Conservation (phyloP, 2,888 invertebrate genomes). For the Acanthosepion lycidas region DNA sequence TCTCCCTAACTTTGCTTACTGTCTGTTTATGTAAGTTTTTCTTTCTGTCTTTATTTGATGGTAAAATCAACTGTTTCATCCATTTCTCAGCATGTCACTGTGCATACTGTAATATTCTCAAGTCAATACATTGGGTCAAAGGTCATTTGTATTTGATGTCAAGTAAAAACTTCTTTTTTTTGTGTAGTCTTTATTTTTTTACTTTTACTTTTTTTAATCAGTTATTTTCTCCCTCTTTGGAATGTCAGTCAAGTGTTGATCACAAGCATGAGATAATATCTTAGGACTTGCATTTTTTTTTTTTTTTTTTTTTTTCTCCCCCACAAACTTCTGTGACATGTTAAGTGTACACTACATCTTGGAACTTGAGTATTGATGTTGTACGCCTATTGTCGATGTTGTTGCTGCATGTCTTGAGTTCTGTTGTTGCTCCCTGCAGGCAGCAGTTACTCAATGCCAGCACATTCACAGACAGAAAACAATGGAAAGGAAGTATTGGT, state of each 20-base stretch:
- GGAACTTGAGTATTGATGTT: background rate
- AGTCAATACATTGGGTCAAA: background rate
- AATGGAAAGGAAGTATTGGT: slow-evolving; percentile 46
- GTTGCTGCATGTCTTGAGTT: slow-evolving; percentile 40
- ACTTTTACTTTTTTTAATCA: background rate
- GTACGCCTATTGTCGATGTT: background rate
- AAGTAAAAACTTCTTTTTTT: background rate
- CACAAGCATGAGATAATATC: background rate
- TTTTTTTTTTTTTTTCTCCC: too few species aligned
- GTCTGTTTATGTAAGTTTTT: background rate
- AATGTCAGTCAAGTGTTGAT: background rate
- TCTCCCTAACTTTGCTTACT: background rate
- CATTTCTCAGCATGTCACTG: background rate
- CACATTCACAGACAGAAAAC: slow-evolving; percentile 42
- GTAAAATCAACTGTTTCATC: background rate
- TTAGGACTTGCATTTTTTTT: background rate
- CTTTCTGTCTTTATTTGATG: background rate
- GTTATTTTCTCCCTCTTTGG: background rate
- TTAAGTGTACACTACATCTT: slow-evolving; percentile 4
- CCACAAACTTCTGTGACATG: background rate
- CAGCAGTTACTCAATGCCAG: slow-evolving; percentile 46
- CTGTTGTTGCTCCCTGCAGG: slow-evolving; percentile 41
- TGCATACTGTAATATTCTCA: background rate
- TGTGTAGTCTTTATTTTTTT: background rate
- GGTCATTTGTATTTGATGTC: background rate